Evolutionary conservation across 2,113 vertebrate genomes (phyloP).

Genomic region (Poecile atricapillus): DNA sequence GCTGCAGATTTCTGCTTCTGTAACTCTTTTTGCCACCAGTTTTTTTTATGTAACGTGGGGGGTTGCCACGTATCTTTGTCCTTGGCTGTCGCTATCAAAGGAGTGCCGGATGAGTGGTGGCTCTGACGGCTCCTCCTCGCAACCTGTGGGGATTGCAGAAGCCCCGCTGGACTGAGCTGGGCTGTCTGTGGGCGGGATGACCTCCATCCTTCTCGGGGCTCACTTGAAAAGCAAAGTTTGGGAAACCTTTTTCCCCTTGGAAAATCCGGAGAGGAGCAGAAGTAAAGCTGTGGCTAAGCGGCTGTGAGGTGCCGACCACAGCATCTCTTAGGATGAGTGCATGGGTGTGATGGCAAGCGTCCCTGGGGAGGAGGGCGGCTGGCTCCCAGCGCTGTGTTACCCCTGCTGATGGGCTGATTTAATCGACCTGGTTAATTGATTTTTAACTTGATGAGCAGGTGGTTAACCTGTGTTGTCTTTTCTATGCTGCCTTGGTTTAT

Average conservation of each 20-base stretch:
- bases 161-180: accelerated
- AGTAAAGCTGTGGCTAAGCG: neutral
- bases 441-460: neutral
- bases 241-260: neutral
- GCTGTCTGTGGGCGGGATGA: accelerated
- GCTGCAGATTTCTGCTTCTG: neutral
- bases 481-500: neutral
- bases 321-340: accelerated
- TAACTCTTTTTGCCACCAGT: accelerated
- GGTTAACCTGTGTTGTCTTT: neutral
- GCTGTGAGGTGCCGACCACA: accelerated
- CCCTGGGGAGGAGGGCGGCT: neutral
- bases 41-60: neutral
- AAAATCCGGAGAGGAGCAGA: neutral
- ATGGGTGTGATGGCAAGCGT: neutral
- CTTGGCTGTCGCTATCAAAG: accelerated
- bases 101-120: neutral
- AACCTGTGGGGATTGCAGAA: neutral
- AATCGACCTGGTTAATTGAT: neutral
- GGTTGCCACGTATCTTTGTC: neutral
- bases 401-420: neutral
- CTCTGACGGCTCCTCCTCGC: neutral
- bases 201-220: accelerated
- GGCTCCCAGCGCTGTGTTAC: accelerated
- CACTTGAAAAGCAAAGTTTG: neutral